Evolutionary conservation across 2,888 invertebrate genomes (phyloP).

Genomic region (Ceratothoa steindachneri): DNA sequence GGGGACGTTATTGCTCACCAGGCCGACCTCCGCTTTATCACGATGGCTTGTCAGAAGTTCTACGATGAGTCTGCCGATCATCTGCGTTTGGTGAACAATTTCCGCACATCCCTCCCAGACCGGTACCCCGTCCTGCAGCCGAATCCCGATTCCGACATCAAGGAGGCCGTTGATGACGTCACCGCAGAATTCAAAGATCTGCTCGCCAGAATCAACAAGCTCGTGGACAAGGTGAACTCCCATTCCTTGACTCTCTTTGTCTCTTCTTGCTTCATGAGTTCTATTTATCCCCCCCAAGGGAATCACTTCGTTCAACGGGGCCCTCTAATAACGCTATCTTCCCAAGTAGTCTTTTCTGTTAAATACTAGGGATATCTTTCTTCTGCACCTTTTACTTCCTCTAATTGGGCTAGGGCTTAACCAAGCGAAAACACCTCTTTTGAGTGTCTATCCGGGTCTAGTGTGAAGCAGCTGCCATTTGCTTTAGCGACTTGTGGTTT

Average conservation of each 20-base stretch:
- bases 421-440: too few species aligned
- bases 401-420: background rate
- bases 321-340: too few species aligned
- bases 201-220: conserved; percentile 71
- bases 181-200: conserved; percentile 67
- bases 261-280: too few species aligned
- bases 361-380: too few species aligned
- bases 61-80: conserved; percentile 93
- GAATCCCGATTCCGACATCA: conserved; percentile 69
- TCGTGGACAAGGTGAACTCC: conserved; percentile 64
- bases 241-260: too few species aligned
- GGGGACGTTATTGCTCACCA: conserved; percentile 93
- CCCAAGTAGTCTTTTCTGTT: too few species aligned
- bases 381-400: background rate
- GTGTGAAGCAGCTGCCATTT: too few species aligned
- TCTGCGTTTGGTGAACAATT: conserved; percentile 75
- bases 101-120: conserved; percentile 76
- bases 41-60: conserved; percentile 93
- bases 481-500: too few species aligned
- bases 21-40: conserved; percentile 89
- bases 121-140: conserved; percentile 71
- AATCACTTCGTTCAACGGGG: too few species aligned
- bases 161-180: conserved; percentile 72
- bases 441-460: too few species aligned
- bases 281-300: too few species aligned